Evolutionary conservation across 2,113 vertebrate genomes (phyloP), one percentile per base, ranked within the genome.

Genomic region (Xenopus laevis): DNA sequence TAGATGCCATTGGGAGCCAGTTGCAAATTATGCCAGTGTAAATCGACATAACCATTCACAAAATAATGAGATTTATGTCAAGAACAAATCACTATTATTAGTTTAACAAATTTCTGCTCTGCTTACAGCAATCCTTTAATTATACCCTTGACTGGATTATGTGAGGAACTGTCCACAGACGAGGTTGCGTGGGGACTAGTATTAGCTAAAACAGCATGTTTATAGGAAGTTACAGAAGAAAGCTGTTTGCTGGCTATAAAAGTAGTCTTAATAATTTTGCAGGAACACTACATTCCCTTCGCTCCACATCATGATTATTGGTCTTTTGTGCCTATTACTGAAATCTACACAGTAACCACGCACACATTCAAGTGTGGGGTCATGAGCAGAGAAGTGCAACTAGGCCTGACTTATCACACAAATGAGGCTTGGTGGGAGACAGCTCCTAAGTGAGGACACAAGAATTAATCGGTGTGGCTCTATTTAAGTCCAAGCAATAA

Each of bases 301-400:
- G 64, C 74, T 70, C 74, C 74, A 77, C 59, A 77, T 77, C 74
- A 77, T 76, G 66, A 69, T 77, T 77, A 77, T 77, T 77, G 74
- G 66, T 50, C 66, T 70, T 77, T 77, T 70, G 70, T 70, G 74
- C 74, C 74, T 77, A 70, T 77, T 77, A 77, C 74, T 10, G 67
- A 77, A 70, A 77, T 70, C 67, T 70, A 70, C 74, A 70, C 66
- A 55, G 67, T 70, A 59, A 27, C 67, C 69, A 66, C 20, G 47
- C 74, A 70, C 67, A 76, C 66, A 77, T 77, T 70, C 74, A 77
- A 64, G 66, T 70, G 47, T 70, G 60, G 67, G 74, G 74, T 77
- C 59, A 67, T 77, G 74, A 57, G 74, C 67, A 70, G 67, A 77
- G 61, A 63, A 75, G 65, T 65, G 50, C 66, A 77, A 70, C 73